Evolutionary conservation across 30 jellyfish, hydroid and myxozoan genomes (phyloP).

Genomic region (Catostylus mosaicus): DNA sequence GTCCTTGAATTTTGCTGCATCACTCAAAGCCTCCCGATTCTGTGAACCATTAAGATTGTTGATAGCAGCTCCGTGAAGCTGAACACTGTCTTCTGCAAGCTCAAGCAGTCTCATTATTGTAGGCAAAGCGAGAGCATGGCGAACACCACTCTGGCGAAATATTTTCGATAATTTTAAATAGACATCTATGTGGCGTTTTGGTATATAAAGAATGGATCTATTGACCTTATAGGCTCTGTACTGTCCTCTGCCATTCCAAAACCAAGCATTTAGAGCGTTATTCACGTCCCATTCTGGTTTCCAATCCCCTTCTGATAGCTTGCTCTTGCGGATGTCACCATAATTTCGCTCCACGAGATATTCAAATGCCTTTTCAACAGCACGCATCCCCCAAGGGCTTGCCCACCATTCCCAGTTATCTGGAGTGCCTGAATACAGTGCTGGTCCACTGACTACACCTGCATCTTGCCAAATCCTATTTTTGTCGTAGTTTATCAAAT

Average conservation of each 20-base stretch:
- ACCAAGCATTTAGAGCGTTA: slow-evolving; percentile 82
- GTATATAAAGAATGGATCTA: slow-evolving; percentile 67
- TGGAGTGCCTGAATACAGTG: slow-evolving; percentile 78
- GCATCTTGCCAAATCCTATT: slow-evolving; percentile 73
- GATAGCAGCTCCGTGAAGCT: slow-evolving; percentile 38
- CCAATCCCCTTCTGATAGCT: slow-evolving; percentile 91
- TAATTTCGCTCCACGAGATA: slow-evolving; percentile 77
- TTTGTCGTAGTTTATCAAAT: slow-evolving; percentile 39
- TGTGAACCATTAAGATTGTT: slow-evolving; percentile 21
- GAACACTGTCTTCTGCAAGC: slow-evolving; percentile 40
- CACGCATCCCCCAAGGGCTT: slow-evolving; percentile 98
- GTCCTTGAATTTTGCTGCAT: slow-evolving; percentile 57
- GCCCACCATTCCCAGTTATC: slow-evolving; percentile 98
- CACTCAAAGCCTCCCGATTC: slow-evolving; percentile 61
- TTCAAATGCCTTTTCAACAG: slow-evolving; percentile 92
- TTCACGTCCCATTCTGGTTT: slow-evolving; percentile 88
- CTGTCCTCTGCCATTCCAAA: slow-evolving; percentile 94
- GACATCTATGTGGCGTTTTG: slow-evolving; percentile 36
- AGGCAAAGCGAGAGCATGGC: slow-evolving; percentile 94
- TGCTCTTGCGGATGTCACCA: slow-evolving; percentile 69
- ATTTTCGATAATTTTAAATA: slow-evolving; percentile 66
- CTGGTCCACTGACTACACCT: slow-evolving; percentile 71
- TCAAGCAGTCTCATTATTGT: slow-evolving; percentile 69
- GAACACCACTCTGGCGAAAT: slow-evolving; percentile 92
- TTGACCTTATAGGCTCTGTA: slow-evolving; percentile 72